A percentile compares a stretch with the other conserved stretches of the same genome.
These are phyloP conservation scores for Capreolus pygargus DNA, from an alignment of 2,113 vertebrate species.

Conservation along the genomic window DNA sequence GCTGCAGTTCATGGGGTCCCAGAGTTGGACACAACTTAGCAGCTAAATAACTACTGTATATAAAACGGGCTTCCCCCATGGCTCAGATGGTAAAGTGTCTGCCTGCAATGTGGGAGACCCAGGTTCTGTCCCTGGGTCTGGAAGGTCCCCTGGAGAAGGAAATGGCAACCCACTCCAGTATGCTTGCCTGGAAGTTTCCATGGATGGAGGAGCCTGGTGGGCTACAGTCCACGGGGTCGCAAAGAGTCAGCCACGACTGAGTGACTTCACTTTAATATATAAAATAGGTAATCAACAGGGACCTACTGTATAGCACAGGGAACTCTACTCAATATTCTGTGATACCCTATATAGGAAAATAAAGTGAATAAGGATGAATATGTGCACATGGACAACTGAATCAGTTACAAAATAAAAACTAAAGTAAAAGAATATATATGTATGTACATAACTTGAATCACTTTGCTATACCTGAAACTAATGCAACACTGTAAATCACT, in stretches of 20 bases:
- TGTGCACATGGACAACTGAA: not conserved
- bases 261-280: not conserved
- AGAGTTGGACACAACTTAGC: not conserved
- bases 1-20: not conserved
- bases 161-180: not conserved
- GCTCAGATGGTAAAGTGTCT: not conserved
- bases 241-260: not conserved
- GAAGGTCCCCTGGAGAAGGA: not conserved
- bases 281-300: not conserved
- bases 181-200: not conserved
- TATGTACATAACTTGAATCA: not conserved
- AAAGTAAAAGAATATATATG: not conserved
- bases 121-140: not conserved
- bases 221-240: not conserved
- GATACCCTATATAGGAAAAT: not conserved
- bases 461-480: not conserved
- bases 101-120: not conserved
- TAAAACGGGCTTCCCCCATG: not conserved
- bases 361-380: not conserved
- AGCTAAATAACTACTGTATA: not conserved
- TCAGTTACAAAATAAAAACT: not conserved
- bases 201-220: not conserved
- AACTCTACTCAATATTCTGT: not conserved
- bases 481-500: not conserved
- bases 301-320: not conserved